phyloP scores from a whole-genome alignment of 2,888 invertebrate species.

The Lithophane semibrunnea region DNA sequence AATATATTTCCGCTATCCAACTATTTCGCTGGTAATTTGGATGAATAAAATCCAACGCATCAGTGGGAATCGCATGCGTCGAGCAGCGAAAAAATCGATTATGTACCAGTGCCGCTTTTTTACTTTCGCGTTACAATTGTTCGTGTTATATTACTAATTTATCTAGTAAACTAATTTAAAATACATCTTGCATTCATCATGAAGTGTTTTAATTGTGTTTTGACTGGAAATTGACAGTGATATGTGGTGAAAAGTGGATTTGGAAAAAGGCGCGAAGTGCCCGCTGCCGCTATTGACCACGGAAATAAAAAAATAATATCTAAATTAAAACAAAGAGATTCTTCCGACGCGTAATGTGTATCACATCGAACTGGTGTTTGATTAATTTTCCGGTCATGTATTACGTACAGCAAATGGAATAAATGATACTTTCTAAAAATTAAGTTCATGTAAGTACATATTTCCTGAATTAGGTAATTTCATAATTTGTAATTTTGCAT shows the following conservation, averaged over 20 bases:
- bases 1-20: conserved; percentile 72
- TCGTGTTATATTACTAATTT: conserved; percentile 70
- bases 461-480: conserved; percentile 55
- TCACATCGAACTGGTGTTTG: conserved; percentile 58
- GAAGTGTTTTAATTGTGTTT: conserved; percentile 57
- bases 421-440: conserved; percentile 76
- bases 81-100: conserved; percentile 86
- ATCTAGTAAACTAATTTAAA: conserved; percentile 40
- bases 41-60: conserved; percentile 71
- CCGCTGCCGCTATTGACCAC: conserved; percentile 71
- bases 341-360: conserved; percentile 60
- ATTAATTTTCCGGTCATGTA: conserved; percentile 66
- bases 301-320: conserved; percentile 72
- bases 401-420: conserved; percentile 71
- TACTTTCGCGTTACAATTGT: conserved; percentile 80
- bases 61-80: conserved; percentile 72
- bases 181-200: conserved; percentile 55
- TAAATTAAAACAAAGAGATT: conserved; percentile 74
- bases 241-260: conserved; percentile 73
- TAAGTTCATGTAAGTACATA: conserved; percentile 85
- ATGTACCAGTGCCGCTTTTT: conserved; percentile 86
- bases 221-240: conserved; percentile 45
- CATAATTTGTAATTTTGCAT: conserved; percentile 17
- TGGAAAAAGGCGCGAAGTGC: conserved; percentile 88
- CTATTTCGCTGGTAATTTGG: conserved; percentile 66